These are phyloP conservation scores for Leucozona laternaria DNA, from an alignment of 2,888 invertebrate species.

Conservation along the genomic window DNA sequence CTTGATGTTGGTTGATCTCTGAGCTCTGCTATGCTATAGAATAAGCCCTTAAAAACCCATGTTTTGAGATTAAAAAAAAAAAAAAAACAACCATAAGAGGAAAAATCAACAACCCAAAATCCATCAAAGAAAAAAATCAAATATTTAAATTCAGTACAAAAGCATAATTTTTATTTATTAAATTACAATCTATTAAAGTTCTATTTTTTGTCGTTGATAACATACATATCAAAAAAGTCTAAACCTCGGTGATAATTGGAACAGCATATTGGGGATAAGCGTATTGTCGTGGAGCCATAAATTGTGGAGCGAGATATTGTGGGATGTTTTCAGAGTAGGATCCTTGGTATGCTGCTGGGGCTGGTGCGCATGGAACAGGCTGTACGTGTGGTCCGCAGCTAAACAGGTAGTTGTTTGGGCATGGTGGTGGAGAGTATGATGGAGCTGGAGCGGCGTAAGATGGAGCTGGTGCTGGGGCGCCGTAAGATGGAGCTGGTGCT, in stretches of 20 bases:
- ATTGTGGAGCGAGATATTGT: conserved; percentile 78
- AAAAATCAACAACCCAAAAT: neutral
- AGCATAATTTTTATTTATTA: conserved; percentile 41
- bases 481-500: conserved; percentile 76
- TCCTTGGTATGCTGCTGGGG: conserved; percentile 77
- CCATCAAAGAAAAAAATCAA: neutral
- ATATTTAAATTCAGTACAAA: conserved; percentile 36
- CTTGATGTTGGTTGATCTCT: too few species aligned
- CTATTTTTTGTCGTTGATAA: neutral
- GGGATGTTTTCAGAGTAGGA: conserved; percentile 80
- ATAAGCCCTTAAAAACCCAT: too few species aligned
- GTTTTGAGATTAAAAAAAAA: too few species aligned
- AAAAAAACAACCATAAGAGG: neutral
- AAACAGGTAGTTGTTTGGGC: conserved; percentile 81
- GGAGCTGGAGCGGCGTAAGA: conserved; percentile 53
- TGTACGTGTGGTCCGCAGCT: conserved; percentile 81
- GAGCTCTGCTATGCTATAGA: too few species aligned
- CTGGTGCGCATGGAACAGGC: conserved; percentile 79
- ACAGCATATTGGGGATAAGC: conserved; percentile 59
- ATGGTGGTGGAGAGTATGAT: conserved; percentile 78
- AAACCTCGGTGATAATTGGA: conserved; percentile 67
- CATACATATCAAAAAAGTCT: neutral
- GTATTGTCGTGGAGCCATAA: conserved; percentile 26
- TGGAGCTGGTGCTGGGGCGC: too few species aligned
- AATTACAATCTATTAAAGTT: conserved; percentile 35